These are phyloP conservation scores for Mobula birostris DNA, from an alignment of 2,113 vertebrate genomes.

Conservation along the genomic window DNA sequence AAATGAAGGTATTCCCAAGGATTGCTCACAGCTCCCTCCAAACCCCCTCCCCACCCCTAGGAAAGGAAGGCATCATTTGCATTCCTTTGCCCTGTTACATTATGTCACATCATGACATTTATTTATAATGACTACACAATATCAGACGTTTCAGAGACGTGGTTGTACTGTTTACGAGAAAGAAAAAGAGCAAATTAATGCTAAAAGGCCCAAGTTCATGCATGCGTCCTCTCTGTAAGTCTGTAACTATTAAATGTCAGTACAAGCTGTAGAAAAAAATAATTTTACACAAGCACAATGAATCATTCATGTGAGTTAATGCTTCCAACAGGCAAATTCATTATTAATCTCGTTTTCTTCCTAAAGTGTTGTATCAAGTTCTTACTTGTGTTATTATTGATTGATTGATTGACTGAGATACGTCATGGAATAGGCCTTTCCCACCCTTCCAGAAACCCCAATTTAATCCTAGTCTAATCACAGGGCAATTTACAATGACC, in stretches of 20 bases:
- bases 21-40: too few species aligned
- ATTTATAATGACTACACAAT: background rate
- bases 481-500: too few species aligned
- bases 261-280: slow-evolving; percentile 23
- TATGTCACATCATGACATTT: background rate
- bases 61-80: background rate
- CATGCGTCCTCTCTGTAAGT: background rate
- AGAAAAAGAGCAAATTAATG: background rate
- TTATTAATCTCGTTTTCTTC: slow-evolving; percentile 10
- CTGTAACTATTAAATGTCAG: slow-evolving; percentile 26
- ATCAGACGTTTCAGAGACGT: background rate
- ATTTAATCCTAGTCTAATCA: too few species aligned
- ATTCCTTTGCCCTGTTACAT: background rate
- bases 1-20: background rate
- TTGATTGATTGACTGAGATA: too few species aligned
- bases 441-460: too few species aligned
- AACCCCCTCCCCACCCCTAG: too few species aligned
- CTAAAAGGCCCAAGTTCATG: background rate
- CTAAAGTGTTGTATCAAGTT: background rate
- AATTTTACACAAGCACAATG: slow-evolving; percentile 24
- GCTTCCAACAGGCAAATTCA: slow-evolving; percentile 6
- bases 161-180: background rate
- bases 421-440: too few species aligned
- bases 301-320: slow-evolving; percentile 34
- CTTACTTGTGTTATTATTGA: too few species aligned